Percentiles rank a stretch among this genome's conserved stretches.
phyloP scores from a whole-genome alignment of 2,888 invertebrate genomes.

The Philaethria dido region DNA sequence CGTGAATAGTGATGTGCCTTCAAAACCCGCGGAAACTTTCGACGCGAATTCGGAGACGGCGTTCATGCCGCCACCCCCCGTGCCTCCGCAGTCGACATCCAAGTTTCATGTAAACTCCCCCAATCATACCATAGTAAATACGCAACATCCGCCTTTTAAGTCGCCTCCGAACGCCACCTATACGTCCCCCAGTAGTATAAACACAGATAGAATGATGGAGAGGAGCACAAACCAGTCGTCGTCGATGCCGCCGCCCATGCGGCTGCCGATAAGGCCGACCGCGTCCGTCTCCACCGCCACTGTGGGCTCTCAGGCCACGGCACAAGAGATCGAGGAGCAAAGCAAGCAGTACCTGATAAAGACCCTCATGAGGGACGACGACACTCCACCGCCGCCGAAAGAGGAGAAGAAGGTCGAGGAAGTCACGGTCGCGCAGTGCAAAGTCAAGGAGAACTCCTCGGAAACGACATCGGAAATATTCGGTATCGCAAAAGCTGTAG shows the following conservation, averaged over 20 bases:
- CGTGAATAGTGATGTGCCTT: conserved; percentile 55
- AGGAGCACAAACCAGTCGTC: conserved; percentile 45
- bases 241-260: conserved; percentile 71
- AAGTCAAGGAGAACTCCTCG: conserved; percentile 64
- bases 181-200: conserved; percentile 43
- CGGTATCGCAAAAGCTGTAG: conserved; percentile 78
- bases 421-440: conserved; percentile 74
- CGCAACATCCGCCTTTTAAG: conserved; percentile 53
- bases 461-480: conserved; percentile 80
- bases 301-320: conserved; percentile 75
- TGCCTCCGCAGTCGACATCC: conserved; percentile 55
- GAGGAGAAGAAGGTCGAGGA: conserved; percentile 83
- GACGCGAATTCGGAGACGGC: conserved; percentile 50
- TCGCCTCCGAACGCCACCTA: conserved; percentile 56
- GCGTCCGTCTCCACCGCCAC: conserved; percentile 70
- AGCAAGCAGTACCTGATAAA: conserved; percentile 93
- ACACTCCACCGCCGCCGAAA: conserved; percentile 87
- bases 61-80: conserved; percentile 73
- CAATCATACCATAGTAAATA: conserved; percentile 47
- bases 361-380: conserved; percentile 94
- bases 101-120: conserved; percentile 51
- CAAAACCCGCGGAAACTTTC: conserved; percentile 49
- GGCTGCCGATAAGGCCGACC: conserved; percentile 61
- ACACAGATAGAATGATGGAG: conserved; percentile 40
- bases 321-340: conserved; percentile 86